Evolutionary conservation across 2,797 vertebrate genomes (phyloP).

Genomic region (Diglossa cyanea): DNA sequence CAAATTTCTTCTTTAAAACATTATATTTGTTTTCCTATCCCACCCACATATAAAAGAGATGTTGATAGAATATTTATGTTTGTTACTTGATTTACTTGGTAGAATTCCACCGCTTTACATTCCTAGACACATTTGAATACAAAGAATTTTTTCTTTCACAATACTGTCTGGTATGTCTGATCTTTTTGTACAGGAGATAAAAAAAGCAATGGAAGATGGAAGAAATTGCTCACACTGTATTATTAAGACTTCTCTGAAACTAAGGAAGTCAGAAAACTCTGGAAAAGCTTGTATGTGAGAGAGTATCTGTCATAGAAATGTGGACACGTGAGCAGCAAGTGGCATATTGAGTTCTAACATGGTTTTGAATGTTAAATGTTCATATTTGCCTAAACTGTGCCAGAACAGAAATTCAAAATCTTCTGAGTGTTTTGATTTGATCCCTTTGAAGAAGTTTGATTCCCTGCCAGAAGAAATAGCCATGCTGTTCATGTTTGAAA

Average conservation of each 20-base stretch:
- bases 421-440: neutral
- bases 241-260: neutral
- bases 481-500: constrained; percentile 31
- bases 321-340: neutral
- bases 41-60: neutral
- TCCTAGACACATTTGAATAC: neutral
- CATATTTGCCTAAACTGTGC: neutral
- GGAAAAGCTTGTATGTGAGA: neutral
- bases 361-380: neutral
- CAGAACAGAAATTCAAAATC: neutral
- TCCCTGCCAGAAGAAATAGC: neutral
- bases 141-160: neutral
- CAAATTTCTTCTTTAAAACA: neutral
- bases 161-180: neutral
- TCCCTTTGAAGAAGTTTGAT: neutral
- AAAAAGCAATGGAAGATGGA: neutral
- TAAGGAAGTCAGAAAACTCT: neutral
- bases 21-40: neutral
- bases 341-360: neutral
- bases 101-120: neutral
- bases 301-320: neutral
- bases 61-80: neutral
- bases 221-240: neutral
- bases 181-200: neutral
- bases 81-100: neutral